Evolutionary conservation across 1,140 invertebrate species (phyloP).

Genomic region (Hypsibius dujardini): DNA sequence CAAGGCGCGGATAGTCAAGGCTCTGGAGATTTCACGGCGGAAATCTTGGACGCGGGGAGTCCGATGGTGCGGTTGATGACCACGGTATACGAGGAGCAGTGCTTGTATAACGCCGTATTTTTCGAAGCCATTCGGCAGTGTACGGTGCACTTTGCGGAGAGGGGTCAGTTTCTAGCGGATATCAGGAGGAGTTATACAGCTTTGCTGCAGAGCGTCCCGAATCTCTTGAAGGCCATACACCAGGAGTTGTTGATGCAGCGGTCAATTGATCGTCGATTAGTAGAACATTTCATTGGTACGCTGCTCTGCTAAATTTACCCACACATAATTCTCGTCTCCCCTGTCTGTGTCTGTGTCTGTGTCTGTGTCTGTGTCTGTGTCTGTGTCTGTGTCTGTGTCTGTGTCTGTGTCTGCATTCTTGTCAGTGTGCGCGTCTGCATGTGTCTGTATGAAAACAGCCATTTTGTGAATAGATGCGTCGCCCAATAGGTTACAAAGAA

Average conservation of each 20-base stretch:
- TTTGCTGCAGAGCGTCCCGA: background rate
- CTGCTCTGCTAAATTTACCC: too few species aligned
- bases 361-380: too few species aligned
- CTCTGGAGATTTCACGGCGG: background rate
- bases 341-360: too few species aligned
- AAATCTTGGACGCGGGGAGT: background rate
- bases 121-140: background rate
- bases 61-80: background rate
- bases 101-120: background rate
- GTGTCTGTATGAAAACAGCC: too few species aligned
- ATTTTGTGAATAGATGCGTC: too few species aligned
- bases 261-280: background rate
- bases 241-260: background rate
- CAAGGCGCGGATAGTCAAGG: background rate
- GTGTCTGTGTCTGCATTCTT: too few species aligned
- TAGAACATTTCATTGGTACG: background rate
- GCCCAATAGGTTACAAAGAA: background rate
- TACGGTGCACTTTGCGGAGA: background rate
- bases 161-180: background rate
- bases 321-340: too few species aligned
- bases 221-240: background rate
- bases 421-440: too few species aligned
- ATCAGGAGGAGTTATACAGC: background rate
- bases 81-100: background rate
- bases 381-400: too few species aligned